phyloP scores from a whole-genome alignment of 2,113 vertebrate genomes.

The human (Homo sapiens) region GRCh38 chr5:57554501-57555000 shows the following conservation, averaged over 20 bases:
- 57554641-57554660: not conserved
- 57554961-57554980: not conserved
- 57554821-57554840: not conserved
- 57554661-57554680: not conserved
- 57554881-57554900: not conserved
- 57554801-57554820: not conserved
- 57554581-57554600: not conserved
- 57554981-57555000: not conserved
- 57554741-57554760: not conserved
- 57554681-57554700: not conserved
- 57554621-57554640: not conserved
- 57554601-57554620: not conserved
- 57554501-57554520: not conserved
- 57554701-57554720: not conserved
- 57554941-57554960: not conserved
- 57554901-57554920: not conserved
- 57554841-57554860: not conserved
- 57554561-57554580: not conserved
- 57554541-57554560: not conserved
- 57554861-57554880: not conserved
- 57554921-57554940: not conserved
- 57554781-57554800: not conserved
- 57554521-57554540: not conserved
- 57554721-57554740: not conserved
- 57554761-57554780: not conserved